A percentile compares a stretch with the other conserved stretches of the same genome.
These are phyloP conservation scores for Sandelia bainsii DNA, from an alignment of 2,797 vertebrate species.

Conservation along the genomic window DNA sequence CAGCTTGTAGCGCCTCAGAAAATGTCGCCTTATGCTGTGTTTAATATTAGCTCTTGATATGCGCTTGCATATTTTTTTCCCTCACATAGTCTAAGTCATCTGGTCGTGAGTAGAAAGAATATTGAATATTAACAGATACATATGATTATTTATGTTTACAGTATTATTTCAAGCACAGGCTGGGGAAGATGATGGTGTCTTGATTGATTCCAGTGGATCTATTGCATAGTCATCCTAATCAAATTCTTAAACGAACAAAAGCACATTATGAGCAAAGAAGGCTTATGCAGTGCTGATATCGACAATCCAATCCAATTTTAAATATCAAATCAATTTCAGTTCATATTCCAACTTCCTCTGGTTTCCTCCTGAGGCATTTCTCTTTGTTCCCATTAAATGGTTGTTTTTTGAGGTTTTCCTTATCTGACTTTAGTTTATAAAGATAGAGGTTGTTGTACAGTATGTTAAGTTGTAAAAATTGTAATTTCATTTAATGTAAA, in stretches of 20 bases:
- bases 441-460: too few relatives aligned
- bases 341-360: too few relatives aligned
- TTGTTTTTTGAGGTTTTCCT: background rate
- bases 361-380: background rate
- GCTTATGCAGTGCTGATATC: background rate
- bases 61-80: slow-evolving; percentile 13
- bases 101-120: slow-evolving; percentile 2
- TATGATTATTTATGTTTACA: slow-evolving; percentile 16
- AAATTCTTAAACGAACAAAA: slow-evolving; percentile 6
- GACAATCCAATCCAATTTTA: background rate
- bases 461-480: too few relatives aligned
- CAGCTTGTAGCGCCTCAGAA: slow-evolving; percentile 26
- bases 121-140: background rate
- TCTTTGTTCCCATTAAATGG: background rate
- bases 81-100: slow-evolving; percentile 20
- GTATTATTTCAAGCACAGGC: slow-evolving; percentile 24
- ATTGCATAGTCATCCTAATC: slow-evolving; percentile 20
- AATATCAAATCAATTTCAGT: background rate
- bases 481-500: too few relatives aligned
- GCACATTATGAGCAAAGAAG: background rate
- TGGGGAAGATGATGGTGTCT: slow-evolving; percentile 24
- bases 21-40: slow-evolving; percentile 14
- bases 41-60: slow-evolving; percentile 30
- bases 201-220: slow-evolving; percentile 24
- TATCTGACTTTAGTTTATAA: too few relatives aligned